Evolutionary conservation across 2,113 vertebrate species (phyloP).

Genomic region (Hiodon alosoides): DNA sequence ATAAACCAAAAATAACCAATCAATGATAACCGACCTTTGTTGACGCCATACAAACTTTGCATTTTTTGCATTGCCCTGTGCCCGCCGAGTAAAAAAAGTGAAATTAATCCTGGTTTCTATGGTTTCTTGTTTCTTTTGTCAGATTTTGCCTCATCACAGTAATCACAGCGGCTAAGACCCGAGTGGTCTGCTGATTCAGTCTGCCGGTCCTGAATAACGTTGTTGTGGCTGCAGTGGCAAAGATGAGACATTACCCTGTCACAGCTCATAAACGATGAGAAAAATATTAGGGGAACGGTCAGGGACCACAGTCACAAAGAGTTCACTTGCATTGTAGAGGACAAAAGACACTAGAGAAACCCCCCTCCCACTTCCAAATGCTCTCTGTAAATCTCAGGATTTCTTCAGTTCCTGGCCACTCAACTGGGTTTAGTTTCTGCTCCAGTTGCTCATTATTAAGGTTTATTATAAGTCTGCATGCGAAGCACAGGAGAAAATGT

Average conservation of each 20-base stretch:
- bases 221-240: background rate
- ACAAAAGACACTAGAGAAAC: too few relatives aligned
- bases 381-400: background rate
- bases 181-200: background rate
- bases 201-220: too few relatives aligned
- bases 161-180: background rate
- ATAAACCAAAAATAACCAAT: too few relatives aligned
- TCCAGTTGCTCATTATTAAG: conserved; percentile 15
- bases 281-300: background rate
- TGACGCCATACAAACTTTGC: too few relatives aligned
- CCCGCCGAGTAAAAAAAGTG: too few relatives aligned
- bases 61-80: too few relatives aligned
- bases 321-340: background rate
- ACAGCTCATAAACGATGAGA: background rate
- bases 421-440: background rate
- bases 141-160: too few relatives aligned
- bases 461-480: conserved; percentile 8
- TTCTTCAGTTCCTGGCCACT: background rate
- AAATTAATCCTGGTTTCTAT: too few relatives aligned
- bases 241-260: conserved; percentile 5
- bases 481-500: background rate
- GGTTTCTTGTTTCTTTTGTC: too few relatives aligned
- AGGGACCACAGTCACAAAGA: conserved; percentile 7
- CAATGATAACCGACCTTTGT: too few relatives aligned
- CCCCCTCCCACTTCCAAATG: background rate